Evolutionary conservation across 2,888 invertebrate species (phyloP).

Genomic region (Erannis defoliaria): DNA sequence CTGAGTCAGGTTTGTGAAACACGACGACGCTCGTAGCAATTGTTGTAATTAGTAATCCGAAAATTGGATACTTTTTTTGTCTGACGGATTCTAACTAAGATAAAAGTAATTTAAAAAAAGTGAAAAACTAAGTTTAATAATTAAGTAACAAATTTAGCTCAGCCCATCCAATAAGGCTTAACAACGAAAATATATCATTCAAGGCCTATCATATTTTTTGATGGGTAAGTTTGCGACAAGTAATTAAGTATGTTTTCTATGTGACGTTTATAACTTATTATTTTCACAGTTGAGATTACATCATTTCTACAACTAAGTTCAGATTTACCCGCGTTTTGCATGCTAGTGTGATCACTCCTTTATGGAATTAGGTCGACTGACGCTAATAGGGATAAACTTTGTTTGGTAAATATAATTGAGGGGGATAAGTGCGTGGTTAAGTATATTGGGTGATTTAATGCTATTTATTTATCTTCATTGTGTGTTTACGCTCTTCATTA

Average conservation of each 20-base stretch:
- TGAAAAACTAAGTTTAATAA: no score
- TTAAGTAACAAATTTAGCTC: no score
- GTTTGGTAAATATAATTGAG: constrained; percentile 56
- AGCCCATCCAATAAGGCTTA: no score
- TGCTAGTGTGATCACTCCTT: constrained; percentile 20
- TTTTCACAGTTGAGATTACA: no score
- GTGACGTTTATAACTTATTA: no score
- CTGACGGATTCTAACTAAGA: no score
- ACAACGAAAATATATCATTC: no score
- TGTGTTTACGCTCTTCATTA: constrained; percentile 26
- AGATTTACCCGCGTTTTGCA: background rate
- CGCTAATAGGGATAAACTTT: constrained; percentile 62
- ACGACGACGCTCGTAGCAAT: background rate
- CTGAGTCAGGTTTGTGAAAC: background rate
- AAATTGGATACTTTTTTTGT: background rate
- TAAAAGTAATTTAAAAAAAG: no score
- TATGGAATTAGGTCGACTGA: constrained; percentile 45
- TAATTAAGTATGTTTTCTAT: no score
- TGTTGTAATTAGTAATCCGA: background rate
- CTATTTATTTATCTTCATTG: constrained; percentile 41
- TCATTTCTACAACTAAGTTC: background rate
- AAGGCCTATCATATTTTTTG: no score
- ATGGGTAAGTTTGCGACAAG: no score
- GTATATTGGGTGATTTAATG: constrained; percentile 45
- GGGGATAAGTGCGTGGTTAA: constrained; percentile 50